A percentile compares a stretch with the other conserved stretches of the same genome.
Conservation (phyloP, 1,140 invertebrate genomes). For the Drosophila chauvacae region DNA sequence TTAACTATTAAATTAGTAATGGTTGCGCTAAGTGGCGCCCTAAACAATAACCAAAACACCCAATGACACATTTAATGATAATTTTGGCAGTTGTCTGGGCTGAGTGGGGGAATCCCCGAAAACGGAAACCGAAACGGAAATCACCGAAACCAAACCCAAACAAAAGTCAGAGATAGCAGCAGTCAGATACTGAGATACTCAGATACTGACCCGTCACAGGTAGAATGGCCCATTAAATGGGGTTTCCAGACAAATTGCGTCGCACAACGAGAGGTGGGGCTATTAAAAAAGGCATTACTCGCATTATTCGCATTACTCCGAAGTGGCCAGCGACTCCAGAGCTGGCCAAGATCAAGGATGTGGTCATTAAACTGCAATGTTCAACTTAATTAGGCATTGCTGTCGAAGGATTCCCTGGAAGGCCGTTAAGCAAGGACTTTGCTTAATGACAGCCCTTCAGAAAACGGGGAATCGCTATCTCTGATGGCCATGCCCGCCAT, state of each 20-base stretch:
- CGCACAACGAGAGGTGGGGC: conserved; percentile 20
- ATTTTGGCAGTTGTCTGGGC: not conserved
- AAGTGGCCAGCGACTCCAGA: conserved; percentile 17
- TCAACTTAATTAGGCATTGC: conserved; percentile 38
- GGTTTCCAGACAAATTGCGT: conserved; percentile 25
- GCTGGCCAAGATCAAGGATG: conserved; percentile 50
- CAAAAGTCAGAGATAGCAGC: conserved; percentile 15
- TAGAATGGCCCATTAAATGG: conserved; percentile 25
- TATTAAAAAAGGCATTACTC: conserved; percentile 41
- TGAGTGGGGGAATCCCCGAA: conserved; percentile 24
- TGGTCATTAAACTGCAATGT: conserved; percentile 38
- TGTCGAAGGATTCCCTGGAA: conserved; percentile 6
- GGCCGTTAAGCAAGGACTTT: conserved; percentile 26
- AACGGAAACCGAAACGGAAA: conserved; percentile 6
- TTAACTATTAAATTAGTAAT: not conserved
- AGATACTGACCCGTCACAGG: conserved; percentile 18
- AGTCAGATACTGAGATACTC: conserved; percentile 19
- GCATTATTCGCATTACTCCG: conserved; percentile 28
- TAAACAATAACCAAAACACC: conserved; percentile 10
- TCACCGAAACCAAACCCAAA: not conserved
- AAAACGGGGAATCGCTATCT: conserved; percentile 47
- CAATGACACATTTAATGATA: conserved; percentile 14
- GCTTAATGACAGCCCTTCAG: conserved; percentile 69
- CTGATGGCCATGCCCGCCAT: conserved; percentile 64
- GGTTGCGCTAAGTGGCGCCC: not conserved